Evolutionary conservation across 37 sponge, comb jelly and placozoan species (phyloP), one percentile per base, ranked within the genome.

Genomic region (Eunapius fragilis): DNA sequence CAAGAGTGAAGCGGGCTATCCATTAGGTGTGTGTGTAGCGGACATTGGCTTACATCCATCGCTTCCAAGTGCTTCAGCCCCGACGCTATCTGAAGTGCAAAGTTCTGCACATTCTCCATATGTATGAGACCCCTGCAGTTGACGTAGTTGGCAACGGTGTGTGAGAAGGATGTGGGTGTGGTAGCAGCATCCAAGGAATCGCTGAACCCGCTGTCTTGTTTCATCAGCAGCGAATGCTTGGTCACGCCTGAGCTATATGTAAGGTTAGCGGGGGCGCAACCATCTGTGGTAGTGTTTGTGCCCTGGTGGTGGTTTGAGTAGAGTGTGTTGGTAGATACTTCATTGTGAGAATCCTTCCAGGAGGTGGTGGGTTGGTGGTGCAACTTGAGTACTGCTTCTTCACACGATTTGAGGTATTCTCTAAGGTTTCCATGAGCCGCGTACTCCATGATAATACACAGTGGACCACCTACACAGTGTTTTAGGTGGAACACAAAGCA

Each of bases 61-160:
- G 41, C 50, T 25, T 87, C 81, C 74, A 94, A 36, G 77, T 94
- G 94, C 31, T 77, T 35, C 36, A 94, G 41, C 0, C 94, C 94
- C 38, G 71, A 37, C 0, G 91, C 91, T 67, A 94, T 94, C 70
- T 94, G 94, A 10, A 94, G 82, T 14, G 94, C 94, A 88, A 94
- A 94, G 87, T 88, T 90, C 25, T 72, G 70, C 28, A 90, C 71
- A 49, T 94, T 91, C 38, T 90, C 94, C 79, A 81, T 87, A 32
- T 79, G 49, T 19, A 94, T 41, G 36, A 74, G 74, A 10, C 85
- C 75, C 22, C 80, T 88, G 38, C 33, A 49, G 83, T 85, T 87
- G 48, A 84, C 2, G 74, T 93, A 93, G 75, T 93, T 86, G 19
- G 58, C 22, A 19, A 17, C 14, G 58, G 58, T 58, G 58, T 58